These are phyloP conservation scores for Mobula birostris DNA, from an alignment of 2,113 vertebrate genomes.

Conservation along the genomic window DNA sequence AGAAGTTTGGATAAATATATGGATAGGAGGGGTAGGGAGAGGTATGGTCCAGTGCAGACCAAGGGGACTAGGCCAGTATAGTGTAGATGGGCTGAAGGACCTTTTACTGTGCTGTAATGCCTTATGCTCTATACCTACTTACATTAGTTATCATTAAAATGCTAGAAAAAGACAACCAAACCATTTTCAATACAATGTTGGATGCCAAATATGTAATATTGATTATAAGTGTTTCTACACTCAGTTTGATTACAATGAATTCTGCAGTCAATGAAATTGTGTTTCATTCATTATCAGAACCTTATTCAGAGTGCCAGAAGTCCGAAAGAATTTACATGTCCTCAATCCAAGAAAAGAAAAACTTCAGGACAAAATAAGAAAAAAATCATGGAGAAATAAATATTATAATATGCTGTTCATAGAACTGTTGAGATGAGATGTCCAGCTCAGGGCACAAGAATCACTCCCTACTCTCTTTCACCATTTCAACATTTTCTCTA, in stretches of 20 bases:
- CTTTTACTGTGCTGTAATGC: too few relatives aligned
- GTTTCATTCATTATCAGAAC: neutral
- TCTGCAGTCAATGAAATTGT: neutral
- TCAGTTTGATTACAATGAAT: neutral
- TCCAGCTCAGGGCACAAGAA: too few relatives aligned
- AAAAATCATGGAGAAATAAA: neutral
- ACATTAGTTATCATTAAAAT: neutral
- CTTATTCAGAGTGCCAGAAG: neutral
- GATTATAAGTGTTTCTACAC: neutral
- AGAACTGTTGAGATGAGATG: neutral
- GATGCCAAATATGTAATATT: too few relatives aligned
- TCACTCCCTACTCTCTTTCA: too few relatives aligned
- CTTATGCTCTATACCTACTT: neutral
- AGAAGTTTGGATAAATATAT: too few relatives aligned
- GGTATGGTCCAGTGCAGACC: too few relatives aligned
- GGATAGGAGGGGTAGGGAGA: too few relatives aligned
- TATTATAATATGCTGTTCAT: neutral
- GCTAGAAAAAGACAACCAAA: neutral
- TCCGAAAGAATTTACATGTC: neutral
- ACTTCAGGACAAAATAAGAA: neutral
- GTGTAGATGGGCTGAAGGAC: too few relatives aligned
- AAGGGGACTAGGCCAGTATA: too few relatives aligned
- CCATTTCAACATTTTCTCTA: too few relatives aligned
- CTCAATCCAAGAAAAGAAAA: neutral
- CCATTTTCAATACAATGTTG: neutral